phyloP scores from a whole-genome alignment of 1,140 invertebrate genomes.

The Drosophila nasuta region DNA sequence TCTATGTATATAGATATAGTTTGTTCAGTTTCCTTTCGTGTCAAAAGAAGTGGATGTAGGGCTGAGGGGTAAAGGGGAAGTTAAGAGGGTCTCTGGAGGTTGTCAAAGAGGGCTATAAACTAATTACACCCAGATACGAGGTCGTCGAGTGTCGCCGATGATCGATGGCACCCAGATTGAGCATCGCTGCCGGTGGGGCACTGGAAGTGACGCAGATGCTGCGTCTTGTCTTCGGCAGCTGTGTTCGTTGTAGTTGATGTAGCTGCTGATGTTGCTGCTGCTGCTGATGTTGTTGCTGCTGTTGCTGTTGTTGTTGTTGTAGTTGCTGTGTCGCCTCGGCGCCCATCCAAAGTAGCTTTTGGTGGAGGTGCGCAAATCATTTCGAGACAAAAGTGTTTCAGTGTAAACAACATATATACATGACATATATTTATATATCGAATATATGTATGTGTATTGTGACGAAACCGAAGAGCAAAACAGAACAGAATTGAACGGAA shows the following conservation, averaged over 20 bases:
- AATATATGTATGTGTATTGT: conserved; percentile 9
- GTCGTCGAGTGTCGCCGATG: conserved; percentile 79
- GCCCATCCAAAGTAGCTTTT: conserved; percentile 82
- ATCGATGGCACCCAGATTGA: conserved; percentile 57
- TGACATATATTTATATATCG: conserved; percentile 13
- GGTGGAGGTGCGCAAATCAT: conserved; percentile 44
- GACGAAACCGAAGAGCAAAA: conserved; percentile 7
- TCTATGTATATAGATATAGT: background rate
- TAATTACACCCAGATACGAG: conserved; percentile 83
- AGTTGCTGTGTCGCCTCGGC: conserved; percentile 60
- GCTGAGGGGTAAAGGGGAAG: background rate
- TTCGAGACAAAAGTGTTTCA: conserved; percentile 38
- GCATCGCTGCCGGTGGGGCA: conserved; percentile 65
- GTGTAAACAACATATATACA: conserved; percentile 28
- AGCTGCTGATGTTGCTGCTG: conserved; percentile 31
- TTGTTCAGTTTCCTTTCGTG: conserved; percentile 48
- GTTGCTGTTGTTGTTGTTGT: conserved; percentile 61
- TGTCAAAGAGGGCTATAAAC: conserved; percentile 39
- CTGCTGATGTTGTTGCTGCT: conserved; percentile 44
- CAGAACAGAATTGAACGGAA: conserved; percentile 1
- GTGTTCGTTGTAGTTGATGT: conserved; percentile 41
- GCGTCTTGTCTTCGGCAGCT: conserved; percentile 64
- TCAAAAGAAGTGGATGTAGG: background rate
- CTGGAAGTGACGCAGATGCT: conserved; percentile 81
- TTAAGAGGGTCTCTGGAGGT: background rate